A percentile compares a stretch with the other conserved stretches of the same genome.
Evolutionary conservation across 2,113 vertebrate species (phyloP).

Genomic region (Notechis scutatus): DNA sequence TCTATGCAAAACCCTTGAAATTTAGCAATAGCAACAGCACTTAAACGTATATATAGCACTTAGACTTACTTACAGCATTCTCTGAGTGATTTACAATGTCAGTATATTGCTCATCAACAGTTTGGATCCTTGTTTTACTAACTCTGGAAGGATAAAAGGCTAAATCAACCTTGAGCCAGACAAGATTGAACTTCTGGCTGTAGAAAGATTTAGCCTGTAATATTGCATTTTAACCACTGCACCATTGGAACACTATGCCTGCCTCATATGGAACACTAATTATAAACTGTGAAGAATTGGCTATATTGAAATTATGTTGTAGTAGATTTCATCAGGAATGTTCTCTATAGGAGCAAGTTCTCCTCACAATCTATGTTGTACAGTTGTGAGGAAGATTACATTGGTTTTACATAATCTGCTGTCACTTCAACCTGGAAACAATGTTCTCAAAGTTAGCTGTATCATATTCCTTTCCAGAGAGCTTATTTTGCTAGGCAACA

Average conservation of each 20-base stretch:
- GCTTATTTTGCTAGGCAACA: not conserved
- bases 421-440: not conserved
- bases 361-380: not conserved
- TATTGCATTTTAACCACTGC: not conserved
- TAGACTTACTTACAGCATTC: no score
- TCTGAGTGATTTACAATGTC: not conserved
- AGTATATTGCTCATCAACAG: not conserved
- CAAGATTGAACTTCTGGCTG: not conserved
- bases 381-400: not conserved
- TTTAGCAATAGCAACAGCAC: not conserved
- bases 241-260: not conserved
- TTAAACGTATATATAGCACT: no score
- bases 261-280: not conserved
- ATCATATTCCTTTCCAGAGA: not conserved
- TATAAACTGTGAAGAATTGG: not conserved
- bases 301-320: not conserved
- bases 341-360: not conserved
- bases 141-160: not conserved
- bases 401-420: not conserved
- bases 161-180: not conserved
- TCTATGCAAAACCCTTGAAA: not conserved
- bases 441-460: not conserved
- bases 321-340: not conserved
- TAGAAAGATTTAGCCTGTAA: not conserved
- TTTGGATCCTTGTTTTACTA: not conserved